A percentile compares a stretch with the other conserved stretches of the same genome.
Evolutionary conservation across 1,140 invertebrate species (phyloP).

Genomic region (Pantala flavescens): DNA sequence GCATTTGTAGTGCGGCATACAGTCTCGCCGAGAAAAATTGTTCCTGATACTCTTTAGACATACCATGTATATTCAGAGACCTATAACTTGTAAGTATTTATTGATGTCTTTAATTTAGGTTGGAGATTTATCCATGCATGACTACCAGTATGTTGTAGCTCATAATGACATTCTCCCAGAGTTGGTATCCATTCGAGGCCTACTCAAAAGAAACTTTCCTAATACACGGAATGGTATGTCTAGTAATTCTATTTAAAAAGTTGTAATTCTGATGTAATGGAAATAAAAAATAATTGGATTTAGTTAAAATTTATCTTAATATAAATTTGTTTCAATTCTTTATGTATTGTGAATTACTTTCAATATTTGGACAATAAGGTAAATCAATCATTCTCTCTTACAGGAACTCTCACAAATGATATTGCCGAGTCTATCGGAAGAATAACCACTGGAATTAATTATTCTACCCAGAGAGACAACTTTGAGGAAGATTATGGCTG

Average conservation of each 20-base stretch:
- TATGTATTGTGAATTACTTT: not conserved
- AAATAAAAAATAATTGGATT: not conserved
- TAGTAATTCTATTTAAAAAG: not conserved
- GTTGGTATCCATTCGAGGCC: constrained; percentile 54
- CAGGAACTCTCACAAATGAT: constrained; percentile 52
- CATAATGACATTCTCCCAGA: constrained; percentile 69
- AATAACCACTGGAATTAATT: constrained; percentile 55
- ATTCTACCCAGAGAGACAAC: constrained; percentile 49
- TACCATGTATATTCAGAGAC: no score
- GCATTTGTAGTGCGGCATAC: no score
- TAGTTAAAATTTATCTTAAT: not conserved
- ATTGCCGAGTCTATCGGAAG: constrained; percentile 46
- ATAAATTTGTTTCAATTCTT: not conserved
- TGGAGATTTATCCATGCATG: constrained; percentile 35
- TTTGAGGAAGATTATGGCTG: constrained; percentile 55
- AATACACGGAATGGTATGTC: constrained; percentile 44
- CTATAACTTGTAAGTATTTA: no score
- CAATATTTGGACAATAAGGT: not conserved
- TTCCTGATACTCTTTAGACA: no score
- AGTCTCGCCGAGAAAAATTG: no score
- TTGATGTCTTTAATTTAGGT: not conserved
- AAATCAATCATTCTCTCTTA: constrained; percentile 13
- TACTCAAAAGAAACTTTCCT: constrained; percentile 67
- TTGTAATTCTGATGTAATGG: not conserved
- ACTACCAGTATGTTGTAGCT: constrained; percentile 62